phyloP scores from a whole-genome alignment of 1,140 invertebrate species.

The Tetragonula clypearis region DNA sequence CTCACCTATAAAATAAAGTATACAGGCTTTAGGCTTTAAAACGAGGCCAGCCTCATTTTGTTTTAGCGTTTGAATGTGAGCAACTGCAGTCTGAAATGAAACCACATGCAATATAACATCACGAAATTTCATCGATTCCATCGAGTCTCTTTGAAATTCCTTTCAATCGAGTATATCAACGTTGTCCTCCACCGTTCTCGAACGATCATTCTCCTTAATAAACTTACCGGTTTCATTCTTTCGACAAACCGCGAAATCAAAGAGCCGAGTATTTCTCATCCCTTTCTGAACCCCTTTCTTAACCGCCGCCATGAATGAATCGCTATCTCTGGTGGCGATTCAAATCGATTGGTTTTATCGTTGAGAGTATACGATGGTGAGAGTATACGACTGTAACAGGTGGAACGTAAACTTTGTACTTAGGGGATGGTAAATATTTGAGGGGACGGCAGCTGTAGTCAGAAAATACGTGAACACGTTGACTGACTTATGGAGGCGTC shows the following conservation, averaged over 20 bases:
- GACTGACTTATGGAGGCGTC: constrained; percentile 1
- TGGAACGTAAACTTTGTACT: constrained; percentile 66
- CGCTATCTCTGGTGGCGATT: neutral
- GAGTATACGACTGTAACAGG: constrained; percentile 50
- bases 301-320: neutral
- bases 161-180: neutral
- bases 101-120: neutral
- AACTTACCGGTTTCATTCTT: neutral
- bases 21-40: too few relatives aligned
- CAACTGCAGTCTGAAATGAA: neutral
- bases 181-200: neutral
- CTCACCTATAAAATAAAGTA: too few relatives aligned
- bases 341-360: constrained; percentile 20
- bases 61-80: too few relatives aligned
- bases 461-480: constrained; percentile 18
- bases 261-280: neutral
- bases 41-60: too few relatives aligned
- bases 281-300: neutral
- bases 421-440: constrained; percentile 64
- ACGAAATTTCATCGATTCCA: neutral
- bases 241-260: neutral
- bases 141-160: neutral
- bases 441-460: constrained; percentile 18
- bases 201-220: neutral
- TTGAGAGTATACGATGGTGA: too few relatives aligned